Evolutionary conservation across 1,140 invertebrate genomes (phyloP).

Genomic region (Tribolium castaneum): DNA sequence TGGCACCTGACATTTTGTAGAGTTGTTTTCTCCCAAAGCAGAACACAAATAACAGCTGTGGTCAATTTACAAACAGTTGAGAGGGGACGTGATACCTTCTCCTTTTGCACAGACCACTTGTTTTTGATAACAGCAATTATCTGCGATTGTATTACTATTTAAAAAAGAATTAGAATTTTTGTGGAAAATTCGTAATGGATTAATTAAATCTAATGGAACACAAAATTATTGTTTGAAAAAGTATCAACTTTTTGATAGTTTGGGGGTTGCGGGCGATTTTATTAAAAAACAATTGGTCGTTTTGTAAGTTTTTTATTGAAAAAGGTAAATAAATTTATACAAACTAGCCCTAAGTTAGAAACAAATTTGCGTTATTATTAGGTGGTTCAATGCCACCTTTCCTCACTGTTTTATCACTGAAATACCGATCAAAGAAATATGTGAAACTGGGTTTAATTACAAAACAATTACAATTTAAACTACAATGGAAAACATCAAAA

Average conservation of each 20-base stretch:
- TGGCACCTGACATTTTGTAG: neutral
- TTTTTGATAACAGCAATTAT: neutral
- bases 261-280: too few relatives aligned
- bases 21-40: too few relatives aligned
- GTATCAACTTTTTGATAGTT: too few relatives aligned
- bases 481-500: slow-evolving; percentile 15
- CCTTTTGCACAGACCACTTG: neutral
- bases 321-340: slow-evolving; percentile 18
- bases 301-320: slow-evolving; percentile 8
- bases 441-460: slow-evolving; percentile 3
- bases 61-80: neutral
- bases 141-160: neutral
- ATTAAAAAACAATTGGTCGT: neutral
- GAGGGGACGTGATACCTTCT: neutral
- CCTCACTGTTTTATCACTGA: too few relatives aligned
- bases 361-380: neutral
- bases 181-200: too few relatives aligned
- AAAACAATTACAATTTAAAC: slow-evolving; percentile 27
- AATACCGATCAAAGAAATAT: neutral
- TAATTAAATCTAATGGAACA: too few relatives aligned
- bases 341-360: neutral
- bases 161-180: neutral
- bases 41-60: neutral
- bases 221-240: too few relatives aligned
- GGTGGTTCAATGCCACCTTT: too few relatives aligned